phyloP scores from a whole-genome alignment of 2,888 invertebrate species.

The Pammene aurita region DNA sequence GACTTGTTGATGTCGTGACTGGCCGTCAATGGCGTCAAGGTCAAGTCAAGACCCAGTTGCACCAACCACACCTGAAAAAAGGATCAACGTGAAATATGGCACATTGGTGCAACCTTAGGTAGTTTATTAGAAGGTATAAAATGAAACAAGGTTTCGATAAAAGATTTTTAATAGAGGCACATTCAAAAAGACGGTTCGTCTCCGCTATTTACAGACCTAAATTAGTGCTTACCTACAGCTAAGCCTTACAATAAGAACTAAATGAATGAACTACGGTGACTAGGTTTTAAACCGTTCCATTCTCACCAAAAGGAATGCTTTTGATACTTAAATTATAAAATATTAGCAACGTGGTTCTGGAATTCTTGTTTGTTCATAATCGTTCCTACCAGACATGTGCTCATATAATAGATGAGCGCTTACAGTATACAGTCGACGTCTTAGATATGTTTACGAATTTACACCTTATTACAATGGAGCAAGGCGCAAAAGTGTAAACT shows the following conservation, averaged over 20 bases:
- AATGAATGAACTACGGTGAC: conserved; percentile 67
- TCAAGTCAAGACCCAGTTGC: too few species aligned
- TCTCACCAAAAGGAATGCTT: conserved; percentile 40
- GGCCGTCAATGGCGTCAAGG: too few species aligned
- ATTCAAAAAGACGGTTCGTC: conserved; percentile 65
- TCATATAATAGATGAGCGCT: too few species aligned
- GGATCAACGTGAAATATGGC: too few species aligned
- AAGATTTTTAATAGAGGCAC: conserved; percentile 78
- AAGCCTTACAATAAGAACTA: conserved; percentile 48
- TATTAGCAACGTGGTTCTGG: conserved; percentile 24
- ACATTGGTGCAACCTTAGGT: too few species aligned
- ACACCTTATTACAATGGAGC: too few species aligned
- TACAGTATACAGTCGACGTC: too few species aligned
- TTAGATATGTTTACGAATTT: too few species aligned
- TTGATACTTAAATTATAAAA: conserved; percentile 21
- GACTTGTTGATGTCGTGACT: too few species aligned
- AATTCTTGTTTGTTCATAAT: background rate
- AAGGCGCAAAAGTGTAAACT: too few species aligned
- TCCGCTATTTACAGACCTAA: conserved; percentile 44
- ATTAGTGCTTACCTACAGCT: conserved; percentile 55
- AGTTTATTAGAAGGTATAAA: conserved; percentile 37
- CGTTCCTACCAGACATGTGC: background rate
- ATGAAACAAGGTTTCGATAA: conserved; percentile 58
- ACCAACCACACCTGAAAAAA: too few species aligned
- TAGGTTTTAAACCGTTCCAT: conserved; percentile 57